Evolutionary conservation across 2,888 invertebrate species (phyloP).

Genomic region (Cerastoderma edule): DNA sequence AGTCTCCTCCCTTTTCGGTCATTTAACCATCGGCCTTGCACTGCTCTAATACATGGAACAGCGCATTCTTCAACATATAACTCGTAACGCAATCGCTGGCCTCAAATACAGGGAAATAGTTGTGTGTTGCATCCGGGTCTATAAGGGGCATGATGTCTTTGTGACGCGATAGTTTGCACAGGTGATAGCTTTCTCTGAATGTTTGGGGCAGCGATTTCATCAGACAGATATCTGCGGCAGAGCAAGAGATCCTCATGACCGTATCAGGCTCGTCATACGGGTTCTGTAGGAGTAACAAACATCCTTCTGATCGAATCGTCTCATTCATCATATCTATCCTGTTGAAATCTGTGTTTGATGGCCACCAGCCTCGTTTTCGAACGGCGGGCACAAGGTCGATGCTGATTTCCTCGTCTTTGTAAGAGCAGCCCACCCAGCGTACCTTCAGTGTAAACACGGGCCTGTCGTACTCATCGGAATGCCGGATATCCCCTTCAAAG

Average conservation of each 20-base stretch:
- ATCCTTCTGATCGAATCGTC: slow-evolving; percentile 14
- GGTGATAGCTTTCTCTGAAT: slow-evolving; percentile 21
- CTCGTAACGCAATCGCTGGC: slow-evolving; percentile 23
- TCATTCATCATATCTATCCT: slow-evolving; percentile 17
- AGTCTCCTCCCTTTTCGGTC: no score
- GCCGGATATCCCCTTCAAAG: slow-evolving; percentile 18
- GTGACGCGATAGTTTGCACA: slow-evolving; percentile 21
- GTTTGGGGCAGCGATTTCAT: slow-evolving; percentile 24
- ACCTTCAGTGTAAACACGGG: slow-evolving; percentile 24
- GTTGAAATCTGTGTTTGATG: slow-evolving; percentile 8
- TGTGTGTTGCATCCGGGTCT: background rate
- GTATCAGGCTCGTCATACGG: slow-evolving; percentile 6
- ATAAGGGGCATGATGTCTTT: slow-evolving; percentile 1
- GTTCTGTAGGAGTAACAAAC: slow-evolving; percentile 22
- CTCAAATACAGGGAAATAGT: slow-evolving; percentile 6
- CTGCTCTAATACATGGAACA: slow-evolving; percentile 14
- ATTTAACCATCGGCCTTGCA: slow-evolving; percentile 8
- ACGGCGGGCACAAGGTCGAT: slow-evolving; percentile 28
- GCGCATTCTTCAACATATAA: slow-evolving; percentile 26
- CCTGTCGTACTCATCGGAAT: slow-evolving; percentile 12
- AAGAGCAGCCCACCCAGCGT: slow-evolving; percentile 16
- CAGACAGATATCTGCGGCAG: slow-evolving; percentile 22
- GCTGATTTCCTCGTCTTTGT: slow-evolving; percentile 25
- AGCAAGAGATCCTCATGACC: slow-evolving; percentile 15
- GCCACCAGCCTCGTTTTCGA: slow-evolving; percentile 25